phyloP scores from a whole-genome alignment of 2,888 invertebrate species.

The Rosalia funebris region DNA sequence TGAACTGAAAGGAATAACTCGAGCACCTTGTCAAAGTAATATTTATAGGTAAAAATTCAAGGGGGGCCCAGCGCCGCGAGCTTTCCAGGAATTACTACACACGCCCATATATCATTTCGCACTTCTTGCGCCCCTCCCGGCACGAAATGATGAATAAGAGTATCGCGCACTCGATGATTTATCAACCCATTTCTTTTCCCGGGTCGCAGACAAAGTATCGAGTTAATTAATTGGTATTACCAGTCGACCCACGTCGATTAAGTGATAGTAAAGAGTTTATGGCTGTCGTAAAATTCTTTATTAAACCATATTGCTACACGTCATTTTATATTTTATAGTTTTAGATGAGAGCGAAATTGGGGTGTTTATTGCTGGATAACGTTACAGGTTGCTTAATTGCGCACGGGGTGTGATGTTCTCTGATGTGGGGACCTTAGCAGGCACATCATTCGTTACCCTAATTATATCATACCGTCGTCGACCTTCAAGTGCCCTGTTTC shows the following conservation, averaged over 20 bases:
- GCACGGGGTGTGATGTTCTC: background rate
- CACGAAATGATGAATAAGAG: slow-evolving; percentile 37
- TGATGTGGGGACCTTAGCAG: no score
- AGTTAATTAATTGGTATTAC: slow-evolving; percentile 36
- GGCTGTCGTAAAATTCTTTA: slow-evolving; percentile 31
- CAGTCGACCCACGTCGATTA: slow-evolving; percentile 30
- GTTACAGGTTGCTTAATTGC: slow-evolving; percentile 3
- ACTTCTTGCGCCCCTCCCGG: slow-evolving; percentile 32
- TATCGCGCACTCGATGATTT: slow-evolving; percentile 32
- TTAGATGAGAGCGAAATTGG: background rate
- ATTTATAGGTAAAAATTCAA: slow-evolving; percentile 35
- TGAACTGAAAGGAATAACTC: slow-evolving; percentile 40
- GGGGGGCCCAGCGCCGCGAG: slow-evolving; percentile 29
- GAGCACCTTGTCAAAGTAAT: slow-evolving; percentile 43
- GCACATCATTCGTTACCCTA: no score
- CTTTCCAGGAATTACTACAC: slow-evolving; percentile 39
- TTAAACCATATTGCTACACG: slow-evolving; percentile 27
- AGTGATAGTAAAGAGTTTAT: slow-evolving; percentile 34
- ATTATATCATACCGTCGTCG: no score
- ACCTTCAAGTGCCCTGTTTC: no score
- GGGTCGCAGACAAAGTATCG: slow-evolving; percentile 20
- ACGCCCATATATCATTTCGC: slow-evolving; percentile 41
- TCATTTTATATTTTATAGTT: slow-evolving; percentile 20
- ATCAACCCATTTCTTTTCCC: slow-evolving; percentile 25
- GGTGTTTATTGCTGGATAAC: slow-evolving; percentile 9